Conservation (phyloP, 2,113 vertebrate genomes). For the Chionis minor region DNA sequence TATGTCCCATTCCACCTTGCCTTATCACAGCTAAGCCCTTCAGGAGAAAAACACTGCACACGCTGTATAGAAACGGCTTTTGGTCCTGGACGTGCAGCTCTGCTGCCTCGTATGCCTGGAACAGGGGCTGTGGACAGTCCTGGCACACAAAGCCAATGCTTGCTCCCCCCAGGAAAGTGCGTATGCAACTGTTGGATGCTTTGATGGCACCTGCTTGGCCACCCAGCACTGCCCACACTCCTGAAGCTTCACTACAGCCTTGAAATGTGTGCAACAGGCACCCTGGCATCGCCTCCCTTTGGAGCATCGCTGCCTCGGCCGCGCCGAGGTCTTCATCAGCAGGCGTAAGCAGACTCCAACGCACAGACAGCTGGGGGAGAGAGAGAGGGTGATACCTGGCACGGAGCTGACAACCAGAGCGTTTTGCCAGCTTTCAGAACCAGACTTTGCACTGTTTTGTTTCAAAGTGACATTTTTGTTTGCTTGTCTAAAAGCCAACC, state of each 20-base stretch:
- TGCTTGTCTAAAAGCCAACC: background rate
- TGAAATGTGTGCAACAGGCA: accelerated
- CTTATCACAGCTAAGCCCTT: slow-evolving; percentile 19
- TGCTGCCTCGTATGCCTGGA: background rate
- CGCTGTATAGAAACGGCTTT: background rate
- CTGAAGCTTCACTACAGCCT: background rate
- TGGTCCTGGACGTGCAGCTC: background rate
- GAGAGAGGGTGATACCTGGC: background rate
- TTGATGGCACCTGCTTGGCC: background rate
- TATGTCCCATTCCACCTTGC: background rate
- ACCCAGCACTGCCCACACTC: background rate
- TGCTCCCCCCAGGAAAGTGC: background rate
- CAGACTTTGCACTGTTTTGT: background rate
- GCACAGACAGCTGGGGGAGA: background rate
- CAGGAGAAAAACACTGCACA: background rate
- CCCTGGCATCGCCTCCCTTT: accelerated
- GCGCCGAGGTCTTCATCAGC: background rate
- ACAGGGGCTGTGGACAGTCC: accelerated
- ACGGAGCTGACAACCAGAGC: background rate
- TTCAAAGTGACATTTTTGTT: background rate
- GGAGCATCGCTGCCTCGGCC: background rate
- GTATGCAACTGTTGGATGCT: accelerated
- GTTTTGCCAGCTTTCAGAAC: background rate
- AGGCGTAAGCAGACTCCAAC: background rate
- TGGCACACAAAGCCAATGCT: background rate